Percentiles rank a stretch among this genome's conserved stretches.
Evolutionary conservation across 2,113 vertebrate species (phyloP).

Genomic region (Pelvicachromis taeniatus): DNA sequence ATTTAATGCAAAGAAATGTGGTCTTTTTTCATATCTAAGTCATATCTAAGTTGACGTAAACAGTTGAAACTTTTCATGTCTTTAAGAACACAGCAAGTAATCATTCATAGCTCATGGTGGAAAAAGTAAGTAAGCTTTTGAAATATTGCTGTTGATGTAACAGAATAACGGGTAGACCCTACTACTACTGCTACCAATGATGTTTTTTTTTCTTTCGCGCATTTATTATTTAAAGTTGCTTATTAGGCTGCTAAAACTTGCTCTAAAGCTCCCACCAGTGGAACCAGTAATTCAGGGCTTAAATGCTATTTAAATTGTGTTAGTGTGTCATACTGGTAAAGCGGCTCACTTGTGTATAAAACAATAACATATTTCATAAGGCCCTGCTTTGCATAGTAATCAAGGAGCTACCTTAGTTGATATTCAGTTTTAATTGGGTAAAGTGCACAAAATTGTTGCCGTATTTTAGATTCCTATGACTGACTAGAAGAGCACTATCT

Average conservation of each 20-base stretch:
- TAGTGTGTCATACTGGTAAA: not conserved
- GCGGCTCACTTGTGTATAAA: not conserved
- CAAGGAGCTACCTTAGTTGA: not conserved
- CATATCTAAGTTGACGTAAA: not conserved
- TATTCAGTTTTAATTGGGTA: not conserved
- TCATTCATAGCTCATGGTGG: not conserved
- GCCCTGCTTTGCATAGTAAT: not conserved
- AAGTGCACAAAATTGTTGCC: not conserved
- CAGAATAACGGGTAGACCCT: not conserved
- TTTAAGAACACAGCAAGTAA: not conserved
- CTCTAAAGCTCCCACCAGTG: not conserved
- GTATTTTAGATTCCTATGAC: accelerated
- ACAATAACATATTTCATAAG: not conserved
- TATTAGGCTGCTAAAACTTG: not conserved
- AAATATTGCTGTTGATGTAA: not conserved
- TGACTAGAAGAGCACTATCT: not conserved
- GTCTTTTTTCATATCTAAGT: accelerated
- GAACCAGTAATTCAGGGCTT: not conserved
- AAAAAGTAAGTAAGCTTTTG: not conserved
- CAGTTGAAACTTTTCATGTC: not conserved
- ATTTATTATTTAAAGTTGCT: not conserved
- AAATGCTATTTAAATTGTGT: not conserved
- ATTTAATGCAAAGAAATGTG: not conserved
- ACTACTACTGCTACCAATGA: not conserved
- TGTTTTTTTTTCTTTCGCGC: not conserved